Evolutionary conservation across 1,140 invertebrate species (phyloP).

Genomic region (Bombus waltoni): DNA sequence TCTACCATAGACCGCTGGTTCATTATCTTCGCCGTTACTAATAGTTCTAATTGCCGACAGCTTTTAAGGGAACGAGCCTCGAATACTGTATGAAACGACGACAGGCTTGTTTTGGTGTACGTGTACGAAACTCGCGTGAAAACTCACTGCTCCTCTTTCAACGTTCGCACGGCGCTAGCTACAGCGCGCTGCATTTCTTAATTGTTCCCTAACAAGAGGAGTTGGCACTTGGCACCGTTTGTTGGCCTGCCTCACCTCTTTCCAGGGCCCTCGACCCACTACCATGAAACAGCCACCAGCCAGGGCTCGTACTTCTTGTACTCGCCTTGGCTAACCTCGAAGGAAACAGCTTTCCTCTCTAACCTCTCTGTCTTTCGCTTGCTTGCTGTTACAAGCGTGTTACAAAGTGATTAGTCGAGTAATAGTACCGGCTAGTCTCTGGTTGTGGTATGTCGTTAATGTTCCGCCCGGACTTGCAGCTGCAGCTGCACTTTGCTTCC

Average conservation of each 20-base stretch:
- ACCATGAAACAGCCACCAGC: constrained; percentile 55
- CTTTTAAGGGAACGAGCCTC: constrained; percentile 25
- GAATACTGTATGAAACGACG: not conserved
- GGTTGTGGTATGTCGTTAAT: constrained; percentile 71
- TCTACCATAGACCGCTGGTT: not conserved
- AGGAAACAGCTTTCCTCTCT: constrained; percentile 10
- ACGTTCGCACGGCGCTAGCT: constrained; percentile 54
- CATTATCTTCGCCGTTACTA: constrained; percentile 15
- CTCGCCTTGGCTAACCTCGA: constrained; percentile 33
- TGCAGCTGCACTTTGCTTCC: constrained; percentile 65
- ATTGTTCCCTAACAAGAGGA: constrained; percentile 79
- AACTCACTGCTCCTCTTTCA: constrained; percentile 48
- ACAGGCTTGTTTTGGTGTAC: not conserved
- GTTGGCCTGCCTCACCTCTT: constrained; percentile 70
- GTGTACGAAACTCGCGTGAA: constrained; percentile 49
- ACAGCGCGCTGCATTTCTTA: constrained; percentile 76
- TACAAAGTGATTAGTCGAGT: constrained; percentile 80
- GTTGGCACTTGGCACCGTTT: constrained; percentile 77
- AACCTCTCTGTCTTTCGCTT: constrained; percentile 28
- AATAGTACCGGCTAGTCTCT: constrained; percentile 71
- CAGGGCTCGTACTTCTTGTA: constrained; percentile 17
- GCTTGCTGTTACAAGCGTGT: constrained; percentile 58
- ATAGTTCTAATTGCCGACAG: constrained; percentile 47
- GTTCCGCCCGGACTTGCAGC: constrained; percentile 59
- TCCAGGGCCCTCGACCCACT: constrained; percentile 66